A percentile compares a stretch with the other conserved stretches of the same genome.
phyloP scores from a whole-genome alignment of 64 coral and sea anemone genomes.

The Montipora sp. region DNA sequence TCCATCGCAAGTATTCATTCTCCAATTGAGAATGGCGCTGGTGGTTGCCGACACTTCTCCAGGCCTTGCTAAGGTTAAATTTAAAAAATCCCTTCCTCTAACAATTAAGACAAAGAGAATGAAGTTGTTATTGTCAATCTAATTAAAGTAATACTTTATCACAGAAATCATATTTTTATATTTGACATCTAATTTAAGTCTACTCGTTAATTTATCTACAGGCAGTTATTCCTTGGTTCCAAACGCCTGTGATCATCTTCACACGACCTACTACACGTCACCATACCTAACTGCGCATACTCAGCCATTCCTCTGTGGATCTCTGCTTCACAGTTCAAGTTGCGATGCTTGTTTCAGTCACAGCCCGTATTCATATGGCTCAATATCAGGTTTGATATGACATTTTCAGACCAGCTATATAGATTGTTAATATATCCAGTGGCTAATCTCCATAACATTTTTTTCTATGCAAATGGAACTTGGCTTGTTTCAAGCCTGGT shows the following conservation, averaged over 20 bases:
- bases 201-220: neutral
- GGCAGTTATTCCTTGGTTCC: slow-evolving; percentile 39
- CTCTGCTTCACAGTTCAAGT: slow-evolving; percentile 25
- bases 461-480: no score
- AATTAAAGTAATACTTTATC: no score
- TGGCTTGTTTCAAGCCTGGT: no score
- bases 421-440: neutral
- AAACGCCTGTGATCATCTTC: slow-evolving; percentile 58
- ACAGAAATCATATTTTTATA: no score
- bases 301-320: slow-evolving; percentile 33
- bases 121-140: no score
- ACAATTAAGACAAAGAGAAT: no score
- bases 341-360: slow-evolving; percentile 66
- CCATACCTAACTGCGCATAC: slow-evolving; percentile 12
- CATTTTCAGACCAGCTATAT: neutral
- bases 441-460: neutral
- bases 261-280: slow-evolving; percentile 49
- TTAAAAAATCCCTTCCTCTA: no score
- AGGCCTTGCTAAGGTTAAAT: no score
- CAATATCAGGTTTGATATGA: slow-evolving; percentile 45
- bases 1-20: no score
- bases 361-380: slow-evolving; percentile 37
- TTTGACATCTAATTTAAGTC: neutral
- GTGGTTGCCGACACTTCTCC: no score
- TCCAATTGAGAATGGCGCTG: no score